Base-by-base conservation (phyloP, 2,797 vertebrate genomes). In the Platalea minor region DNA sequence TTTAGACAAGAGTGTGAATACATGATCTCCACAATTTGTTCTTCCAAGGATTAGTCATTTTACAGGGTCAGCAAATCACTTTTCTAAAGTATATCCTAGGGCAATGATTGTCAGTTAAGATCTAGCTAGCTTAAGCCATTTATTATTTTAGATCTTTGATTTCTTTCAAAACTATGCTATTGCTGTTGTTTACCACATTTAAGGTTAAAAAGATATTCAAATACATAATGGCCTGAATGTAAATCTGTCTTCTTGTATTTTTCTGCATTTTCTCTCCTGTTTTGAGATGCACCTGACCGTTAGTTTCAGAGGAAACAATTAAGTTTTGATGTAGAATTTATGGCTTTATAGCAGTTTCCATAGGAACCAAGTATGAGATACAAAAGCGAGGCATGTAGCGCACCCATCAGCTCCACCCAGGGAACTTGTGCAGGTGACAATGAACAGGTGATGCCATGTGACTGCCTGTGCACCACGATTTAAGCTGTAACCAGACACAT, bases 21-120 rank as follows among this genome's bases (percentile, higher is more conserved):
- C 4, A 61, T 21, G 33, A 73, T 59, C 13, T 81, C 67, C 29
- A 24, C 31, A 67, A 69, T 51, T 85, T 68, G 26, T 12, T 81
- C 8, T 74, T 95, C 63, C 37, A 91, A 84, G 33, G 48, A 81
- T 87, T 82, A 91, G 74, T 81, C n/a, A 13, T 79, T 85, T 93
- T 21, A 39, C 9, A 79, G 51, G 59, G 53, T 63, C 7, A 19
- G 24, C 54, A 94, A 74, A 78, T 33, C 0, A 0, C 13, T 88
- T 65, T 48, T 73, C 45, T 51, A 14, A 79, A 73, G 35, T 53
- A 33, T 78, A 31, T 82, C 29, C 68, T 46, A 35, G 31, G 53
- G 29, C 39, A 76, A 9, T 45, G 29, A 19, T 51, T 25, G 18
- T 69, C 39, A 68, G 29, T 76, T 82, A 78, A 86, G 78, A 77